phyloP scores from a whole-genome alignment of 2,797 vertebrate genomes.

The Silurus aristotelis region DNA sequence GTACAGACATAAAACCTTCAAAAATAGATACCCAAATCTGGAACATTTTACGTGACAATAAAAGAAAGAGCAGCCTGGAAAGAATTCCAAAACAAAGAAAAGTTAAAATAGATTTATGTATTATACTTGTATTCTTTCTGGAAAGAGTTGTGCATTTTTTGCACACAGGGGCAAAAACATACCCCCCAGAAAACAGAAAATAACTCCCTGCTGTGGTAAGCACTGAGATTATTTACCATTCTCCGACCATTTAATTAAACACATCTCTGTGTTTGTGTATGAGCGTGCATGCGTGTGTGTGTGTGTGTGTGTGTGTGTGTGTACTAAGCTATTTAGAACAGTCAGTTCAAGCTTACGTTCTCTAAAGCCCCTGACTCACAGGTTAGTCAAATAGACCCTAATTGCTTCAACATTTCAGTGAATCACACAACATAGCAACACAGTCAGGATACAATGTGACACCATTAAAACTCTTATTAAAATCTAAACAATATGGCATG shows the following conservation, averaged over 20 bases:
- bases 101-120: conserved; percentile 22
- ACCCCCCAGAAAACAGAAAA: background rate
- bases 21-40: conserved; percentile 47
- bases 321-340: conserved; percentile 37
- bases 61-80: conserved; percentile 34
- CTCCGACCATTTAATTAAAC: conserved; percentile 45
- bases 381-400: conserved; percentile 57
- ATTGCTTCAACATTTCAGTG: conserved; percentile 61
- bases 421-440: conserved; percentile 51
- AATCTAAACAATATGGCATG: conserved; percentile 59
- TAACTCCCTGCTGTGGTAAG: conserved; percentile 24
- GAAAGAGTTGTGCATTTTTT: conserved; percentile 1
- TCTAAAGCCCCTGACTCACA: conserved; percentile 63
- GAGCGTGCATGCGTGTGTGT: background rate
- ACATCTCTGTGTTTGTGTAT: conserved; percentile 19
- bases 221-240: conserved; percentile 35
- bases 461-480: conserved; percentile 37
- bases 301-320: conserved; percentile 24
- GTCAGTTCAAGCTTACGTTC: conserved; percentile 46
- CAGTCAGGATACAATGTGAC: conserved; percentile 48
- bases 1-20: conserved; percentile 47
- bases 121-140: conserved; percentile 5
- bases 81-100: conserved; percentile 34
- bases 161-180: background rate
- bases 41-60: conserved; percentile 50